phyloP scores from a whole-genome alignment of 2,888 invertebrate genomes.

The Bugulina stolonifera region DNA sequence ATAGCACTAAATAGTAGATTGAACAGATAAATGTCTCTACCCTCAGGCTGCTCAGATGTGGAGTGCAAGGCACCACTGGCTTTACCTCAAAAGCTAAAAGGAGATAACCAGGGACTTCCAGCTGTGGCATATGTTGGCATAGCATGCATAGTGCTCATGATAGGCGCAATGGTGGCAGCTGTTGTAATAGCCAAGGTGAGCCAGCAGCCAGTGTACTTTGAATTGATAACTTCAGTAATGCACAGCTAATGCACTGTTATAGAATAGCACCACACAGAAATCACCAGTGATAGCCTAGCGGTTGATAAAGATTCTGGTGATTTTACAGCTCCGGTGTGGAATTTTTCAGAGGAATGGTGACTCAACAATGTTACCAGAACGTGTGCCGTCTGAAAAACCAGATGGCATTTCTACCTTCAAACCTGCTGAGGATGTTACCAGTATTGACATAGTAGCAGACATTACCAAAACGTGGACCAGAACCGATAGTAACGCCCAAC shows the following conservation, averaged over 20 bases:
- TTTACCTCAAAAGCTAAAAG: neutral
- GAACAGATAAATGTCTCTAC: too few relatives aligned
- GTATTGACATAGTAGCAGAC: neutral
- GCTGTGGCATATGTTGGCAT: neutral
- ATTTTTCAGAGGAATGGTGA: neutral
- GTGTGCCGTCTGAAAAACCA: neutral
- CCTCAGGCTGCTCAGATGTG: neutral
- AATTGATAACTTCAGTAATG: neutral
- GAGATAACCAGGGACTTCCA: neutral
- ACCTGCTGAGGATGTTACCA: slow-evolving; percentile 13
- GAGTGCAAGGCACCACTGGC: neutral
- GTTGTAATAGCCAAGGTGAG: neutral
- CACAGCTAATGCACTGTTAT: neutral
- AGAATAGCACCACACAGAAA: neutral
- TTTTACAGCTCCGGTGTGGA: neutral
- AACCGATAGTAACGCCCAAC: neutral
- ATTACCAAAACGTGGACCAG: neutral
- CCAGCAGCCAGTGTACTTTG: neutral
- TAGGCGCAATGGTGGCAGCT: neutral
- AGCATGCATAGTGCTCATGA: slow-evolving; percentile 5
- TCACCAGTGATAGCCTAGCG: neutral
- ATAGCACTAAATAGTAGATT: too few relatives aligned
- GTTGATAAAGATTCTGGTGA: neutral
- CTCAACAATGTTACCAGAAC: neutral
- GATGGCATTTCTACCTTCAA: neutral